These are phyloP conservation scores for Lichenostomus cassidix DNA, from an alignment of 2,113 vertebrate genomes.

Conservation along the genomic window DNA sequence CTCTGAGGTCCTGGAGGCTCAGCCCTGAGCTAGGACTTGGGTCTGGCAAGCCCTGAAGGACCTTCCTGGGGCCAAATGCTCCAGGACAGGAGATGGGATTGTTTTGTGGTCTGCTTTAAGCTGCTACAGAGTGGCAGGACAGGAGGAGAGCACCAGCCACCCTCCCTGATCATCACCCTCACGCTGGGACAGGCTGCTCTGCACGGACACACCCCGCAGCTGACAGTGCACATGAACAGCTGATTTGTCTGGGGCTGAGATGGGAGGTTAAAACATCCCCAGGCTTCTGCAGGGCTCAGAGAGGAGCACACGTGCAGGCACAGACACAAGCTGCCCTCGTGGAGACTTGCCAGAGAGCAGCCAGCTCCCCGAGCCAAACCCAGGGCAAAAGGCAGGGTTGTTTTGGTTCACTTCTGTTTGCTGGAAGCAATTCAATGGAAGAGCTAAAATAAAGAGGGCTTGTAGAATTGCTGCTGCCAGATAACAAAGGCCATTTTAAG, in stretches of 20 bases:
- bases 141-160: neutral
- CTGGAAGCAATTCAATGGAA: neutral
- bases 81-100: neutral
- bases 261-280: neutral
- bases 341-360: neutral
- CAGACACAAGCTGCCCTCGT: neutral
- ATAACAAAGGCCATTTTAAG: neutral
- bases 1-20: neutral
- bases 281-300: neutral
- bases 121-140: rapidly evolving
- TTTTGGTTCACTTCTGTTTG: constrained; percentile 23
- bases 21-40: neutral
- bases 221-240: neutral
- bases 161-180: neutral
- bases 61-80: neutral
- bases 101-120: neutral
- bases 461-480: constrained; percentile 1
- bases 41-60: neutral
- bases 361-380: neutral
- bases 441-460: neutral
- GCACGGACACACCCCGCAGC: rapidly evolving
- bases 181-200: neutral
- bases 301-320: neutral
- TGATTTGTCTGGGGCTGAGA: neutral
- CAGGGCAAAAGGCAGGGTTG: neutral